phyloP scores from a whole-genome alignment of 2,113 vertebrate genomes.

The Solea solea region DNA sequence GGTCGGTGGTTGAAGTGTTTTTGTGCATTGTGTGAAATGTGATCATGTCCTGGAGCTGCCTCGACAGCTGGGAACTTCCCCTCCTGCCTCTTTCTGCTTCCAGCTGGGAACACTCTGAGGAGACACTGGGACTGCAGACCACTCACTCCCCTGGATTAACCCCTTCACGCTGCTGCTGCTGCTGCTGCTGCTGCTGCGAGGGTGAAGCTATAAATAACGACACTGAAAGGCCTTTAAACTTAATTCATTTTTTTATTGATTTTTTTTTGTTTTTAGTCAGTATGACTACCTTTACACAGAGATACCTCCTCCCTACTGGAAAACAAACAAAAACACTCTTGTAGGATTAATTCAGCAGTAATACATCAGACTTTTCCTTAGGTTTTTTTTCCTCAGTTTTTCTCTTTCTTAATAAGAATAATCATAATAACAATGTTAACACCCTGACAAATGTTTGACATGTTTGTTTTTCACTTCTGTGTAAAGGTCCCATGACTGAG shows the following conservation, averaged over 20 bases:
- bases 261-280: slow-evolving; percentile 80
- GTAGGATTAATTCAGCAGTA: slow-evolving; percentile 80
- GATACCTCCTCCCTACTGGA: slow-evolving; percentile 76
- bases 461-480: slow-evolving; percentile 84
- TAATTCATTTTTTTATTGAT: slow-evolving; percentile 89
- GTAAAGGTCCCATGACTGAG: slow-evolving; percentile 95
- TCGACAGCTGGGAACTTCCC: slow-evolving; percentile 75
- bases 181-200: slow-evolving; percentile 7
- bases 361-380: slow-evolving; percentile 61
- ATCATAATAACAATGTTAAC: background rate
- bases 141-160: slow-evolving; percentile 47
- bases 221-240: slow-evolving; percentile 59
- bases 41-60: slow-evolving; percentile 66
- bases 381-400: slow-evolving; percentile 44
- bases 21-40: slow-evolving; percentile 72
- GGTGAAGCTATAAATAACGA: slow-evolving; percentile 45
- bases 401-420: slow-evolving; percentile 23
- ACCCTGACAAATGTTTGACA: slow-evolving; percentile 63
- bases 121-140: slow-evolving; percentile 42
- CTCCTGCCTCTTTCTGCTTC: slow-evolving; percentile 36
- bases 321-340: slow-evolving; percentile 79
- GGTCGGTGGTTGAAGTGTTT: slow-evolving; percentile 42
- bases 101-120: slow-evolving; percentile 62
- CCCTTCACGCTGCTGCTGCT: slow-evolving; percentile 39
- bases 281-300: slow-evolving; percentile 92